Percentiles rank a stretch among this genome's conserved stretches.
Conservation (phyloP, 1,140 invertebrate genomes). For the Eciton burchellii region DNA sequence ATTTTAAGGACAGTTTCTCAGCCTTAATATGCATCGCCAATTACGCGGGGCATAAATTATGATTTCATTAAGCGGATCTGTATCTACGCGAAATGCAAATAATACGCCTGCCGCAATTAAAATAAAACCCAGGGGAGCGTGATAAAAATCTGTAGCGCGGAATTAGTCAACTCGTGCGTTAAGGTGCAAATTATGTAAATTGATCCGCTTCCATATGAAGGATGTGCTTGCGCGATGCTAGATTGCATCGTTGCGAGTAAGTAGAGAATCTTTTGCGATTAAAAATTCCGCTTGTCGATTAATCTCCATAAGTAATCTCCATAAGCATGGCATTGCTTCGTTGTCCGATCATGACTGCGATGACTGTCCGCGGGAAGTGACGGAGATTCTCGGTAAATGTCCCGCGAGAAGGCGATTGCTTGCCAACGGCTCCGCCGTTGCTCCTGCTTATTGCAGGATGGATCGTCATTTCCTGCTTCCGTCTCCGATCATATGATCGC, state of each 20-base stretch:
- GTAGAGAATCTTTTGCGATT: slow-evolving; percentile 10
- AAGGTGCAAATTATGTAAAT: slow-evolving; percentile 57
- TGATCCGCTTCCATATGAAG: slow-evolving; percentile 21
- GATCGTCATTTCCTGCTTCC: not conserved
- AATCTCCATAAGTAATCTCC: too few relatives aligned
- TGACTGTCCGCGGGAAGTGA: too few relatives aligned
- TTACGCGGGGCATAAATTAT: slow-evolving; percentile 35
- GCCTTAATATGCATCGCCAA: slow-evolving; percentile 46
- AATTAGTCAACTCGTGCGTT: slow-evolving; percentile 47
- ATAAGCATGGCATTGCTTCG: too few relatives aligned
- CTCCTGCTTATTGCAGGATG: not conserved
- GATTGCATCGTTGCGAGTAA: slow-evolving; percentile 4
- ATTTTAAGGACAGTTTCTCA: slow-evolving; percentile 43
- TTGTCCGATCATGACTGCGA: too few relatives aligned
- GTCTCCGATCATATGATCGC: not conserved
- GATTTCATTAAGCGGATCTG: slow-evolving; percentile 23
- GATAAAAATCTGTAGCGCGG: slow-evolving; percentile 49
- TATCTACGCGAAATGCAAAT: slow-evolving; percentile 25
- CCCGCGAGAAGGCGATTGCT: not conserved
- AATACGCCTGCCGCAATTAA: slow-evolving; percentile 35
- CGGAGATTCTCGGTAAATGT: not conserved
- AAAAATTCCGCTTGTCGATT: not conserved
- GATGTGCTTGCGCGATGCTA: not conserved
- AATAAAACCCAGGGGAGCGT: slow-evolving; percentile 31
- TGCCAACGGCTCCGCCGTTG: too few relatives aligned